Base-by-base conservation (phyloP, 2,888 invertebrate species). In the Allolobophora icterica region DNA sequence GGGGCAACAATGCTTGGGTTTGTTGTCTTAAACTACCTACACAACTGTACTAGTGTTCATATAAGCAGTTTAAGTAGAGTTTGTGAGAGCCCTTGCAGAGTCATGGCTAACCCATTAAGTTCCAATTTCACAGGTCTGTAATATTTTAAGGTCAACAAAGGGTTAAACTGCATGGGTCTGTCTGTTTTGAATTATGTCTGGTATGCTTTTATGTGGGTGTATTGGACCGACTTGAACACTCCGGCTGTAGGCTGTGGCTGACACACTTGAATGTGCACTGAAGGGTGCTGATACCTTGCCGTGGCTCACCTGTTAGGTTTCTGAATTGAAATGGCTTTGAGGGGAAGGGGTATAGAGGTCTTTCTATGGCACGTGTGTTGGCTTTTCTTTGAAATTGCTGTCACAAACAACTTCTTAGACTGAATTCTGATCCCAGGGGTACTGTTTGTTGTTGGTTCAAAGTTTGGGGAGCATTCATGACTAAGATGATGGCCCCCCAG, bases 121-220 rank as follows among this genome's bases (percentile, higher is more conserved):
- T 71, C 30, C 30, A 71, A 13, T 71, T 71, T 30, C 71, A n/a
- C 71, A 71, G 71, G 71, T 71, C 71, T n/a, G 71, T n/a, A 71
- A 71, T 71, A n/a, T 71, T 71, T n/a, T 71, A n/a, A 71, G 71
- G 71, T 71, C 71, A 71, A 30, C 71, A 71, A n/a, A n/a, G 71
- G 71, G 71, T 71, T 71, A 71, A 71, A 71, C 71, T n/a, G 30
- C 71, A 17, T 13, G 8, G 71, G 24, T 11, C 58, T 58, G 58
- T 71, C 71, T 71, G 71, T n/a, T 71, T 71, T 71, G 71, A 71
- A 71, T 71, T 71, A 71, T 71, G 71, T 71, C 6, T 71, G 71
- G 71, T 71, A 71, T 71, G 71, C n/a, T n/a, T 71, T 71, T 71
- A n/a, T 71, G 71, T 30, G 71, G 30, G 71, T 71, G 30, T 71